Conservation (phyloP, 2,888 invertebrate species). For the Macaria liturata region DNA sequence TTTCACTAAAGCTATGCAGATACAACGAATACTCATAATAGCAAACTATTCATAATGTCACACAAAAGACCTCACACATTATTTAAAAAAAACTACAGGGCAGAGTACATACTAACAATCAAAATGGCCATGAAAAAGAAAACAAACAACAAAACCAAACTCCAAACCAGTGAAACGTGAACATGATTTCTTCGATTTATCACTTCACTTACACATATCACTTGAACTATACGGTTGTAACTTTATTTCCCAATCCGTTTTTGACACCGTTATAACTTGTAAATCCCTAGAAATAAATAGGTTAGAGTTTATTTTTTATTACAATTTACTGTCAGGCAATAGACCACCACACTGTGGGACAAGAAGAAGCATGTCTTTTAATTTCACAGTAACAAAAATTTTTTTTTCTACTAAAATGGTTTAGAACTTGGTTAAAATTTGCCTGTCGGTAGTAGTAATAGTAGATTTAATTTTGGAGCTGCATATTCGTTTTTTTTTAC, state of each 20-base stretch:
- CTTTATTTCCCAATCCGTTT: slow-evolving; percentile 78
- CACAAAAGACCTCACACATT: no score
- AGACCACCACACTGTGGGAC: no score
- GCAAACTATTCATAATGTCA: not conserved
- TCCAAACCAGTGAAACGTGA: slow-evolving; percentile 36
- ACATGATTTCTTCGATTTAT: slow-evolving; percentile 50
- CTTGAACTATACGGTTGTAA: slow-evolving; percentile 77
- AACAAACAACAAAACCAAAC: slow-evolving; percentile 48
- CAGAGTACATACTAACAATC: slow-evolving; percentile 12
- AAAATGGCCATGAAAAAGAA: slow-evolving; percentile 36
- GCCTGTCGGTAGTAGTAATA: no score
- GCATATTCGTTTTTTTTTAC: no score
- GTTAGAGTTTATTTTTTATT: slow-evolving; percentile 22
- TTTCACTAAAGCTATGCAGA: no score
- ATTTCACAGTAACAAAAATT: no score
- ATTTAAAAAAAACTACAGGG: no score
- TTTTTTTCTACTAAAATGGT: no score
- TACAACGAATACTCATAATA: no score
- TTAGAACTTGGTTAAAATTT: no score
- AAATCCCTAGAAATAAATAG: slow-evolving; percentile 78
- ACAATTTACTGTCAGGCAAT: slow-evolving; percentile 25
- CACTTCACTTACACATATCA: slow-evolving; percentile 69
- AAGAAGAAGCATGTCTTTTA: no score
- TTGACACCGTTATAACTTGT: slow-evolving; percentile 82
- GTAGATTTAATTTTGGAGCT: no score